phyloP scores from a whole-genome alignment of 2,888 invertebrate genomes.

The Eupeodes luniger region DNA sequence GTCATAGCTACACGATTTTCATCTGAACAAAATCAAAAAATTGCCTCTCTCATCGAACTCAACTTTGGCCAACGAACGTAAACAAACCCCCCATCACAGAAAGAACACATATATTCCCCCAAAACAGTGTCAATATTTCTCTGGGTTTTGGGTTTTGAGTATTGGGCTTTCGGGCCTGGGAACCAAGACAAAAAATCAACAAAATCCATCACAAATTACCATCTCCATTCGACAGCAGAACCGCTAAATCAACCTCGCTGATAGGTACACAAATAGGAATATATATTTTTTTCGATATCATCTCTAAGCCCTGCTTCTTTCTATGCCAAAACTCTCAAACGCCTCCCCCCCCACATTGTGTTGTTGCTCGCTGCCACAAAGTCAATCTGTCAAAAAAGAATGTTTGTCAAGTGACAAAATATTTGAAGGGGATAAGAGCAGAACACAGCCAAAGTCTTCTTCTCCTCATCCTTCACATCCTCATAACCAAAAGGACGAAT shows the following conservation, averaged over 20 bases:
- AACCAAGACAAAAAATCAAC: conserved; percentile 35
- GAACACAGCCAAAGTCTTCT: conserved; percentile 3
- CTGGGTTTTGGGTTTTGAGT: too few relatives aligned
- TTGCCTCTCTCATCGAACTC: conserved; percentile 49
- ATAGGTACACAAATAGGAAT: conserved; percentile 74
- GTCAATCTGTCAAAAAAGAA: conserved; percentile 71
- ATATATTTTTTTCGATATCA: conserved; percentile 67
- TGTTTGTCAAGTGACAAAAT: conserved; percentile 74
- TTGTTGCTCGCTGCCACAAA: conserved; percentile 52
- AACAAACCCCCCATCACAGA: conserved; percentile 62
- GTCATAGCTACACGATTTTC: not conserved
- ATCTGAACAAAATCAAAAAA: conserved; percentile 47
- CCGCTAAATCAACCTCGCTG: conserved; percentile 74
- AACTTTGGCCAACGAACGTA: conserved; percentile 61
- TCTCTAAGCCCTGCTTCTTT: conserved; percentile 52
- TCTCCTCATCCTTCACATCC: not conserved
- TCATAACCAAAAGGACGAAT: not conserved
- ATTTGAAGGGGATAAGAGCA: conserved; percentile 51
- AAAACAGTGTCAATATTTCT: not conserved
- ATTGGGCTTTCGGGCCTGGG: too few relatives aligned
- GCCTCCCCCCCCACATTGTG: not conserved
- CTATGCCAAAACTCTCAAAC: not conserved
- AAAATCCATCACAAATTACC: conserved; percentile 67
- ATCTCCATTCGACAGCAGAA: conserved; percentile 69
- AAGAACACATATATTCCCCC: conserved; percentile 58